Evolutionary conservation across 2,113 vertebrate species (phyloP).

Genomic region (Petroica traversi): DNA sequence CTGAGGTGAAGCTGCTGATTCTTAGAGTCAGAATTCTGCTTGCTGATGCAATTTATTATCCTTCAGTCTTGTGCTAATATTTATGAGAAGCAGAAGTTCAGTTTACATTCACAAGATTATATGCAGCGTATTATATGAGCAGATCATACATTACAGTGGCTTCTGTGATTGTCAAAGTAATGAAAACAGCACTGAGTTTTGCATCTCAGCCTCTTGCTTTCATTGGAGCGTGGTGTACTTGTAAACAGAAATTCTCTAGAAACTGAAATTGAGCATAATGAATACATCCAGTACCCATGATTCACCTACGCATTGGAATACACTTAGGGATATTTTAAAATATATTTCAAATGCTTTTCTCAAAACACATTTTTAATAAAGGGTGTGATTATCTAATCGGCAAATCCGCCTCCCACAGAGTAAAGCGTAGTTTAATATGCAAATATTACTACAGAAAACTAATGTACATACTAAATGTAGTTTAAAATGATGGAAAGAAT

Average conservation of each 20-base stretch:
- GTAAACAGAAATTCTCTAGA: not conserved
- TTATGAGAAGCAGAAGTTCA: not conserved
- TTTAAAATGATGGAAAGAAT: not conserved
- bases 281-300: not conserved
- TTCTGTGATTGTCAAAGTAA: not conserved
- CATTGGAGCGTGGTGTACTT: not conserved
- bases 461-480: not conserved
- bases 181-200: not conserved
- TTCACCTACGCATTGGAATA: not conserved
- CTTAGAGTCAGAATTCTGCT: not conserved
- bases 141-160: not conserved
- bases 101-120: not conserved
- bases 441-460: not conserved
- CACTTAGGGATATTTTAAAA: not conserved
- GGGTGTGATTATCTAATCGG: conserved; percentile 29
- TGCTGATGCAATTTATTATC: not conserved
- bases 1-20: not conserved
- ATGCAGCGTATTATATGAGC: not conserved
- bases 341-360: not conserved
- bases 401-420: not conserved
- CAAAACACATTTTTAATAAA: conserved; percentile 20
- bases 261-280: not conserved
- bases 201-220: not conserved
- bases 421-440: not conserved
- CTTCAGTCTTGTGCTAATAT: not conserved